Base-by-base conservation (phyloP, 2,113 vertebrate genomes). In the Phaetusa simplex region DNA sequence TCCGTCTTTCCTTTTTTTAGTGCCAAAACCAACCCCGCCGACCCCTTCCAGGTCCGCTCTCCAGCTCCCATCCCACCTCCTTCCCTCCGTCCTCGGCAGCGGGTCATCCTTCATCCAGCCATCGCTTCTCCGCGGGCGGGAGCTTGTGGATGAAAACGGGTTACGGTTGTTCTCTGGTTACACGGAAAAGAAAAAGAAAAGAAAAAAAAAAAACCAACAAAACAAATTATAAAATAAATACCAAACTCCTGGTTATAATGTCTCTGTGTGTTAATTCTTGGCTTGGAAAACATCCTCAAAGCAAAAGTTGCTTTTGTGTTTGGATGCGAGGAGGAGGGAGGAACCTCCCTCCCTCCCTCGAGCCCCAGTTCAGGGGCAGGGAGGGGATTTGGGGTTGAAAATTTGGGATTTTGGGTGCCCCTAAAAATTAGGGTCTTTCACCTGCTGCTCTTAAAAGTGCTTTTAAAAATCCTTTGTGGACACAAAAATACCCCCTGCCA, bases 211-310 rank as follows among this genome's bases (percentile, higher is more conserved):
- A 72, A 62, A 67, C 52, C 40, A 38, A 38, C 42, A 42, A 50
- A 71, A 40, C 7, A 34, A 56, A 34, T n/a, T 74, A 58, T 67
- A 45, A 65, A 98, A 98, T 98, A 97, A 98, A 98, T 38, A 82
- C 94, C 91, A 18, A 92, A 88, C 74, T 94, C 82, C 91, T 90
- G 91, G 65, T 88, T 32, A 15, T 29, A 15, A 9, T 1, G 45
- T 11, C 40, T 78, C 23, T 2, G 53, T 7, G 42, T 76, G 30
- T 19, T 56, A 0, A 5, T 93, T 93, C 12, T 18, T 4, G 90
- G 42, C 4, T 6, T 27, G 43, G 23, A 7, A 32, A 65, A 10
- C 4, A 1, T 11, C 14, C 61, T 23, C 1, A 1, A 8, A 26
- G n/a, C 1, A 8, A 10, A 47, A 52, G 9, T 15, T 14, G 29